phyloP scores from a whole-genome alignment of 1,140 invertebrate genomes.

The Steinernema feltiae region DNA sequence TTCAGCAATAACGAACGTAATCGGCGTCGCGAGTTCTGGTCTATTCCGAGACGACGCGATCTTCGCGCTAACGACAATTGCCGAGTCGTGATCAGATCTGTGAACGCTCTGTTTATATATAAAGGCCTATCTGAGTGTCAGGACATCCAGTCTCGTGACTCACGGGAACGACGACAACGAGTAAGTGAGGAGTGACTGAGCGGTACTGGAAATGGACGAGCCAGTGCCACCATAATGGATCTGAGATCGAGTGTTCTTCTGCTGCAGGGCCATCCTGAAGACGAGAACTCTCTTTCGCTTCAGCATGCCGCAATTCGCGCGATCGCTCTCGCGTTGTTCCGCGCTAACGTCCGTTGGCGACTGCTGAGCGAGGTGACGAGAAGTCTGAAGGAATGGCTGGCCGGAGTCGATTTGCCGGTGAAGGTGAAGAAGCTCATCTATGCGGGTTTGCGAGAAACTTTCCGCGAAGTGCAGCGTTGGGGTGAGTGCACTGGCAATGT shows the following conservation, averaged over 20 bases:
- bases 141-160: slow-evolving; percentile 6
- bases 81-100: not conserved
- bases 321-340: not conserved
- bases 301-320: not conserved
- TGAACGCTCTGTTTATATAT: not conserved
- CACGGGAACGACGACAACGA: not conserved
- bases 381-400: slow-evolving; percentile 12
- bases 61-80: not conserved
- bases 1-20: not conserved
- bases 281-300: not conserved
- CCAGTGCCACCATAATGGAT: not conserved
- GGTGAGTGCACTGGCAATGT: slow-evolving; percentile 23
- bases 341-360: slow-evolving; percentile 20
- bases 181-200: not conserved
- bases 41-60: not conserved
- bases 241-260: not conserved
- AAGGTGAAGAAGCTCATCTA: slow-evolving; percentile 20
- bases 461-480: slow-evolving; percentile 36
- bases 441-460: slow-evolving; percentile 29
- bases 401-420: slow-evolving; percentile 17
- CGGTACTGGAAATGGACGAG: not conserved
- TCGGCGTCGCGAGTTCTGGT: not conserved
- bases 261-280: not conserved
- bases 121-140: not conserved
- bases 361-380: slow-evolving; percentile 3